Evolutionary conservation across 2,888 invertebrate species (phyloP).

Genomic region (Acleris cristana): DNA sequence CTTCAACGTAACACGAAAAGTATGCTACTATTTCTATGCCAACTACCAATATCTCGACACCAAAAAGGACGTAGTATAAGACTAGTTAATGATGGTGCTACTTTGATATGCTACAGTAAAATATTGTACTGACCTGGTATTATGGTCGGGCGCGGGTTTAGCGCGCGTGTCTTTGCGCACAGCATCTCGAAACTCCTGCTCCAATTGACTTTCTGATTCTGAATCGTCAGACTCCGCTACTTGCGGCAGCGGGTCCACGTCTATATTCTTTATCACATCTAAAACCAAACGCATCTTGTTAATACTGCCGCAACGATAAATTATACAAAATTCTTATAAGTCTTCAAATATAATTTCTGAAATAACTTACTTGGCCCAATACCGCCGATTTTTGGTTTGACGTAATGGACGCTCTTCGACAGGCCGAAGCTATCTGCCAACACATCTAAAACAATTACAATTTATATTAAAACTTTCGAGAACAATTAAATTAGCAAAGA

Average conservation of each 20-base stretch:
- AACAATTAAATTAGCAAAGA: no score
- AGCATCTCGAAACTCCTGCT: constrained; percentile 84
- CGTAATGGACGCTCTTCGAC: constrained; percentile 66
- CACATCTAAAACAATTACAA: constrained; percentile 67
- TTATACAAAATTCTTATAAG: background rate
- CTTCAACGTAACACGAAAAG: no score
- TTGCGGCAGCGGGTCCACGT: constrained; percentile 84
- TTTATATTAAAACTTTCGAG: background rate
- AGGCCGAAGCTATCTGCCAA: constrained; percentile 77
- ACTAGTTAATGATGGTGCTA: no score
- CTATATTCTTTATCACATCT: constrained; percentile 56
- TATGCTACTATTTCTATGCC: no score
- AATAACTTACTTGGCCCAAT: constrained; percentile 60
- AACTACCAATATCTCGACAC: no score
- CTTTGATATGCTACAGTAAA: no score
- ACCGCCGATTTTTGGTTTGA: constrained; percentile 63
- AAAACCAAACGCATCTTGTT: constrained; percentile 7
- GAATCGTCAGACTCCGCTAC: constrained; percentile 92
- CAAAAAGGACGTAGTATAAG: no score
- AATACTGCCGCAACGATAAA: background rate
- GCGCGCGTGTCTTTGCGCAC: constrained; percentile 67
- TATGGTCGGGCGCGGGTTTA: constrained; percentile 63
- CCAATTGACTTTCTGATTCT: constrained; percentile 90
- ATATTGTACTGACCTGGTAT: constrained; percentile 55
- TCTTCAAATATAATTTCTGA: background rate